Conservation (phyloP, 64 coral and sea anemone species). For the Catalaphyllia jardinei region DNA sequence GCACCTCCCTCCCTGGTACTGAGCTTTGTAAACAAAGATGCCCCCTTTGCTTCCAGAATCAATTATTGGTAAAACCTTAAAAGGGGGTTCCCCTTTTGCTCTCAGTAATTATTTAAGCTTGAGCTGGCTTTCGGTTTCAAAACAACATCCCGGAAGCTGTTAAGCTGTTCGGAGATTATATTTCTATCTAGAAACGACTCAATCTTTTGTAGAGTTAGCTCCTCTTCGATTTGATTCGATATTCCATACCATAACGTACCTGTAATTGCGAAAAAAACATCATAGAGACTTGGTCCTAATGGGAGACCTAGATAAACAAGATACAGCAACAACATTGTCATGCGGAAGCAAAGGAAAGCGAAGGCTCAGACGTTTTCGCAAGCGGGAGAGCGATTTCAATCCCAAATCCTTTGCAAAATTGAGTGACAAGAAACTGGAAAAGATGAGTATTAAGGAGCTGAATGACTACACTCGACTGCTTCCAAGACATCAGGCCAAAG, state of each 20-base stretch:
- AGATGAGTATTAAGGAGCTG: constrained; percentile 29
- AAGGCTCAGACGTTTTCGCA: not conserved
- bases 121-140: constrained; percentile 6
- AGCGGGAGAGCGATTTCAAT: not conserved
- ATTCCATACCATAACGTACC: not conserved
- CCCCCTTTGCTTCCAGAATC: too few species aligned
- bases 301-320: not conserved
- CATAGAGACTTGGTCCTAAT: not conserved
- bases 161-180: not conserved
- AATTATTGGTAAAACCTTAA: too few species aligned
- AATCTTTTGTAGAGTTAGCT: not conserved
- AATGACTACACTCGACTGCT: constrained; percentile 15
- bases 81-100: not conserved
- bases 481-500: constrained; percentile 3
- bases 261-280: not conserved
- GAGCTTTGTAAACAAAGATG: too few species aligned
- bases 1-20: too few species aligned
- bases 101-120: not conserved
- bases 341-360: not conserved
- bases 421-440: constrained; percentile 15
- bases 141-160: constrained; percentile 2
- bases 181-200: not conserved
- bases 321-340: not conserved
- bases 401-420: not conserved
- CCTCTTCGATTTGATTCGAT: not conserved